Conservation (phyloP, 1,140 invertebrate species). For the Bombus difficillimus region DNA sequence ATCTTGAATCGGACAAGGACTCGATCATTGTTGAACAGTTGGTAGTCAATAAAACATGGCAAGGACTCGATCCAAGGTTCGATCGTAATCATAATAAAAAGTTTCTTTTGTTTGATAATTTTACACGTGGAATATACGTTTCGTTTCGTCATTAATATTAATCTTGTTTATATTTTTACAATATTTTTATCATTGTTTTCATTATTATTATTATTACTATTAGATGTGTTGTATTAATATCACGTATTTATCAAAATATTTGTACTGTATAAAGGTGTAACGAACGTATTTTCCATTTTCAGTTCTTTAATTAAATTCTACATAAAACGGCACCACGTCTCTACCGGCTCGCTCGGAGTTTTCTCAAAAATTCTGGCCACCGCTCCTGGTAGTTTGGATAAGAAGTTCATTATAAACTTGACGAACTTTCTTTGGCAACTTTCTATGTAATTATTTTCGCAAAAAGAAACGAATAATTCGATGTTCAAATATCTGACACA, state of each 20-base stretch:
- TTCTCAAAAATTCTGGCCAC: too few relatives aligned
- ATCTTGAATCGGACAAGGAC: conserved; percentile 23
- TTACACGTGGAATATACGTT: neutral
- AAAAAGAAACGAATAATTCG: neutral
- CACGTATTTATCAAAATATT: too few relatives aligned
- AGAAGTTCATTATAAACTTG: neutral
- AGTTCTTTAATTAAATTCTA: too few relatives aligned
- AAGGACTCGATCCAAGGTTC: conserved; percentile 25
- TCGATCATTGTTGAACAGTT: conserved; percentile 15
- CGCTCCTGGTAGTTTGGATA: neutral
- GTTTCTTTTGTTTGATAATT: neutral
- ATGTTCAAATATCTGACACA: neutral
- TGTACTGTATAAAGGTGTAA: too few relatives aligned
- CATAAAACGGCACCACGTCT: too few relatives aligned
- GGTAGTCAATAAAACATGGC: neutral
- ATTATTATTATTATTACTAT: too few relatives aligned
- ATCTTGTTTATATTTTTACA: neutral
- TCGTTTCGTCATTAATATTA: neutral
- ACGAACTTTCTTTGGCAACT: neutral
- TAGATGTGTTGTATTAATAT: too few relatives aligned
- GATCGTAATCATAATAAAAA: conserved; percentile 4
- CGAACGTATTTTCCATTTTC: too few relatives aligned
- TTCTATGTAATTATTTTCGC: neutral
- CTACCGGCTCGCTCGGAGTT: too few relatives aligned
- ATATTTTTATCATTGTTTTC: neutral